Evolutionary conservation across 1,140 invertebrate species (phyloP).

Genomic region (Delia radicum): DNA sequence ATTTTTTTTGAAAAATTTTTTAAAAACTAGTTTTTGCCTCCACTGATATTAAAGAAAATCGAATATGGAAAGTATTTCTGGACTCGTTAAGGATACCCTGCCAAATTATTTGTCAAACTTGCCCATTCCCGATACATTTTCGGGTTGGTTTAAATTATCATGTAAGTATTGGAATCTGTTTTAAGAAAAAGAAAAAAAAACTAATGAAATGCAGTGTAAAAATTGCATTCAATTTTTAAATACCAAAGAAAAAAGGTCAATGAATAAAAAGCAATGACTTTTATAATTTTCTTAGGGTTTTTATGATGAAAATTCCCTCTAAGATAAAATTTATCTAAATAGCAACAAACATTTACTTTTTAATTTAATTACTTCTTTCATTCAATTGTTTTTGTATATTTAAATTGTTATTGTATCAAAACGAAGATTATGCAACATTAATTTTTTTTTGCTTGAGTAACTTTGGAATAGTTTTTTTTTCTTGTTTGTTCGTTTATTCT

Average conservation of each 20-base stretch:
- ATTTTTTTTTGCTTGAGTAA: background rate
- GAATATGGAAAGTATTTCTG: conserved; percentile 71
- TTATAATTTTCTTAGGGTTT: background rate
- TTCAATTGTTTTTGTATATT: background rate
- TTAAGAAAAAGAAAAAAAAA: background rate
- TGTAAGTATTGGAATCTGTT: conserved; percentile 60
- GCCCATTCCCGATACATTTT: conserved; percentile 73
- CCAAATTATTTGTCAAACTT: conserved; percentile 76
- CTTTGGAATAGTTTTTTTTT: background rate
- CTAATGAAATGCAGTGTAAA: background rate
- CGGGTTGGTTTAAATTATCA: conserved; percentile 78
- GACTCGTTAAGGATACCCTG: conserved; percentile 70
- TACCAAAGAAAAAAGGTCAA: background rate
- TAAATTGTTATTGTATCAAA: background rate
- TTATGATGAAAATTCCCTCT: no score
- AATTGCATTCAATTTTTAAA: background rate
- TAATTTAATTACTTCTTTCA: background rate
- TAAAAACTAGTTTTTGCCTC: background rate
- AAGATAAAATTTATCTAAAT: background rate
- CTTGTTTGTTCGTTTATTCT: background rate
- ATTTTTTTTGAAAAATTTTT: background rate
- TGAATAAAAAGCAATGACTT: background rate
- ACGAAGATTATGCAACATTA: background rate
- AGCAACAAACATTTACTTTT: no score
- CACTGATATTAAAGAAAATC: background rate